A percentile compares a stretch with the other conserved stretches of the same genome.
These are phyloP conservation scores for Caerostris darwini DNA, from an alignment of 1,140 invertebrate genomes.

Conservation along the genomic window DNA sequence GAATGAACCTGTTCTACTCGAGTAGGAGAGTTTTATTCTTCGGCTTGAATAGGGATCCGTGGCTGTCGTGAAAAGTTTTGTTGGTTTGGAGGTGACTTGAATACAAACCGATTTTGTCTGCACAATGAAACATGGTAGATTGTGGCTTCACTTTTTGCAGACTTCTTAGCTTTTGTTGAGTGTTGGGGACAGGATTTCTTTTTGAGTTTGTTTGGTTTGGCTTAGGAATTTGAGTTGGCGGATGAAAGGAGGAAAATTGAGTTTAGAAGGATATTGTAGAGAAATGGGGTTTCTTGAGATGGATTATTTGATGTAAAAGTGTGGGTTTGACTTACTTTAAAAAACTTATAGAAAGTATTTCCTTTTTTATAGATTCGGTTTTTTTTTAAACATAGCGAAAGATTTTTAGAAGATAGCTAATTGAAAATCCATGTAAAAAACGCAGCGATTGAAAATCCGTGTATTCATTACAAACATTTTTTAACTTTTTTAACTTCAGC, in stretches of 20 bases:
- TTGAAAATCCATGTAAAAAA: no score
- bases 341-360: no score
- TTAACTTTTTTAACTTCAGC: no score
- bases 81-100: slow-evolving; percentile 6
- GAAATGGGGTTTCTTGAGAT: no score
- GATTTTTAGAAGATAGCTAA: no score
- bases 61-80: not conserved
- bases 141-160: not conserved
- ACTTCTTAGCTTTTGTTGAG: not conserved
- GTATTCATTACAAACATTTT: no score
- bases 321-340: no score
- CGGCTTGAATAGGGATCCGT: not conserved
- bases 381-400: no score
- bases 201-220: not conserved
- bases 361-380: no score
- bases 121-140: not conserved
- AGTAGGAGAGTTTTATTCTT: slow-evolving; percentile 3
- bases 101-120: slow-evolving; percentile 2
- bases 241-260: not conserved
- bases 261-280: no score
- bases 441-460: no score
- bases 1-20: slow-evolving; percentile 25
- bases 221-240: not conserved
- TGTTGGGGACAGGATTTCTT: not conserved
- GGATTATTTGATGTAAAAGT: no score